Evolutionary conservation across 2,797 vertebrate genomes (phyloP).

Genomic region (Eurystomus glaucurus): DNA sequence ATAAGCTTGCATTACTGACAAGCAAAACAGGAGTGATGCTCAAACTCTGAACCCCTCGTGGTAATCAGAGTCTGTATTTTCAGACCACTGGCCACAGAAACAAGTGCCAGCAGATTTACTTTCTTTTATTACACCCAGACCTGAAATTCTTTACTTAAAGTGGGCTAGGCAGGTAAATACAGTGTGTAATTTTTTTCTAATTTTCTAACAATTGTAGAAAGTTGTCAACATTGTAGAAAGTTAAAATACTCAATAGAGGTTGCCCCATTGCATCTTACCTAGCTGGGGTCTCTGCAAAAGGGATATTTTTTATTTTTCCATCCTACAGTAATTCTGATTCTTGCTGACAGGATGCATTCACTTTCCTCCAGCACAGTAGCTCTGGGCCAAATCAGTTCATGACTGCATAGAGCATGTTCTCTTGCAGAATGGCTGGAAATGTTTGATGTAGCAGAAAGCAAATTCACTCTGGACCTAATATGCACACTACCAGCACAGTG

Average conservation of each 20-base stretch:
- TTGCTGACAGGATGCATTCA: not conserved
- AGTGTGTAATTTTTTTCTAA: accelerated
- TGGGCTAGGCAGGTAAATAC: not conserved
- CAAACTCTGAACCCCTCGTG: not conserved
- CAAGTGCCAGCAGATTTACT: not conserved
- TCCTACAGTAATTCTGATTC: not conserved
- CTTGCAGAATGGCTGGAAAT: not conserved
- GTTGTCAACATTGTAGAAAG: not conserved
- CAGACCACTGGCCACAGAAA: not conserved
- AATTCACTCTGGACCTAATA: not conserved
- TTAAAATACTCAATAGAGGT: not conserved
- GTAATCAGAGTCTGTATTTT: not conserved
- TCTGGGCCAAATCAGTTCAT: not conserved
- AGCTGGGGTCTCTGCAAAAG: not conserved
- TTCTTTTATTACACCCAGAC: not conserved
- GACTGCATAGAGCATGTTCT: not conserved
- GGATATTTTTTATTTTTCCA: not conserved
- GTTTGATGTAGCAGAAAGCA: not conserved
- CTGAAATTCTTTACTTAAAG: not conserved
- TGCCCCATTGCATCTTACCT: not conserved
- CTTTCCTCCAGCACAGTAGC: not conserved
- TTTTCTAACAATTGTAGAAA: not conserved
- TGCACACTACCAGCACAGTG: not conserved
- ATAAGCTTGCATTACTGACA: not conserved
- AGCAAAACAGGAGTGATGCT: accelerated